Percentiles rank a stretch among this genome's conserved stretches.
These are phyloP conservation scores for Sarcophaga peregrina DNA, from an alignment of 1,140 invertebrate genomes.

Conservation along the genomic window DNA sequence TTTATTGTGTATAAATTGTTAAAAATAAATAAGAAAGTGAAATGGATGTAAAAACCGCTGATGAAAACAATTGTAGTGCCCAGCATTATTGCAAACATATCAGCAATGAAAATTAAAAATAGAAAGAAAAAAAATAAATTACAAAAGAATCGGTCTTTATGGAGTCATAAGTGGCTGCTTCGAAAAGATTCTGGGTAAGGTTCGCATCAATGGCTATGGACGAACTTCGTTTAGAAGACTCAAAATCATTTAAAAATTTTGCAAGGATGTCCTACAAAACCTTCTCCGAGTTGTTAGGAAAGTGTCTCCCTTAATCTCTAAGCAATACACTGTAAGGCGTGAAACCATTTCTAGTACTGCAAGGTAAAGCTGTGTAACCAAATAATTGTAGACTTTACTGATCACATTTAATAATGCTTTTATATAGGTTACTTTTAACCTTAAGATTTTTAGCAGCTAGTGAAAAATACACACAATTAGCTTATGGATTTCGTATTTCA, in stretches of 20 bases:
- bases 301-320: neutral
- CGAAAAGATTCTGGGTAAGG: neutral
- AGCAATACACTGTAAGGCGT: conserved; percentile 6
- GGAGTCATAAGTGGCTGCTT: conserved; percentile 24
- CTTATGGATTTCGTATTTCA: conserved; percentile 13
- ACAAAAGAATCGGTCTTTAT: neutral
- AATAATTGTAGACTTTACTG: neutral
- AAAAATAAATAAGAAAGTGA: too few relatives aligned
- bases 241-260: conserved; percentile 1
- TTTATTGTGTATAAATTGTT: too few relatives aligned
- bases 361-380: too few relatives aligned
- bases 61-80: too few relatives aligned
- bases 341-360: conserved; percentile 1
- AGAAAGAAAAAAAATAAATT: neutral
- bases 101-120: neutral
- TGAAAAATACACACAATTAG: neutral
- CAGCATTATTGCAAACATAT: neutral
- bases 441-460: conserved; percentile 5
- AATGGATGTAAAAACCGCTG: too few relatives aligned
- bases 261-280: neutral
- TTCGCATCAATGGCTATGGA: conserved; percentile 9
- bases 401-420: too few relatives aligned
- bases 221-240: neutral
- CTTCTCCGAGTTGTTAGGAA: neutral
- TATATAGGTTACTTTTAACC: conserved; percentile 16